Base-by-base conservation (phyloP, 2,113 vertebrate genomes). In the Leptodactylus fuscus region DNA sequence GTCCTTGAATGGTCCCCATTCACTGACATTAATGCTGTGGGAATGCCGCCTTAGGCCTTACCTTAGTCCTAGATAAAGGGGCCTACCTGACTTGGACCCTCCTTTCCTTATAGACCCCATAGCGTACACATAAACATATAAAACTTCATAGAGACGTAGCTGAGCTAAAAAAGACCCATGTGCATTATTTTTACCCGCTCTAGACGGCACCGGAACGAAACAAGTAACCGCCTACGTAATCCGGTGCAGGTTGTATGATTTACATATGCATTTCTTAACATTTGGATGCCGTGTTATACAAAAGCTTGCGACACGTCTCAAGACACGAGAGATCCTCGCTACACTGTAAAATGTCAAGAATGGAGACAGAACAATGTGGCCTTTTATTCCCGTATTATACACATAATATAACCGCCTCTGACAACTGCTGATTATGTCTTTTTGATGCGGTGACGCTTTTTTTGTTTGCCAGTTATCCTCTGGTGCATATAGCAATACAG, bases 351-450 rank as follows among this genome's bases (percentile, higher is more conserved):
- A 86, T 76, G 88, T 87, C 87, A 81, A 24, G 65, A 46, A 75
- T 38, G 88, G 80, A 87, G 65, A 38, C 9, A 24, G 87, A 81
- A 89, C 51, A 76, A 41, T 81, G 49, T 79, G 88, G 82, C 86
- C 88, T 92, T 90, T 90, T 93, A 93, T 94, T 93, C 93, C 93
- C 92, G 92, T 88, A 93, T 92, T 91, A 90, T 91, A 90, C 87
- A 93, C 87, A 90, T 94, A 93, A 94, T 88, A 89, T 93, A 93
- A 94, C 93, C 87, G 87, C 88, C 87, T 89, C 90, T 94, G 94
- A 94, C 94, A 95, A 93, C 89, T 89, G 88, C 93, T 94, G 93
- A 94, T 94, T 94, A 90, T 93, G 92, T 94, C 92, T 94, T 92
- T 88, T 92, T 91, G 90, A 90, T 92, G 85, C 11, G 46, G 87